Evolutionary conservation across 2,797 vertebrate species (phyloP).

Genomic region (Chaetodon trifasciatus): DNA sequence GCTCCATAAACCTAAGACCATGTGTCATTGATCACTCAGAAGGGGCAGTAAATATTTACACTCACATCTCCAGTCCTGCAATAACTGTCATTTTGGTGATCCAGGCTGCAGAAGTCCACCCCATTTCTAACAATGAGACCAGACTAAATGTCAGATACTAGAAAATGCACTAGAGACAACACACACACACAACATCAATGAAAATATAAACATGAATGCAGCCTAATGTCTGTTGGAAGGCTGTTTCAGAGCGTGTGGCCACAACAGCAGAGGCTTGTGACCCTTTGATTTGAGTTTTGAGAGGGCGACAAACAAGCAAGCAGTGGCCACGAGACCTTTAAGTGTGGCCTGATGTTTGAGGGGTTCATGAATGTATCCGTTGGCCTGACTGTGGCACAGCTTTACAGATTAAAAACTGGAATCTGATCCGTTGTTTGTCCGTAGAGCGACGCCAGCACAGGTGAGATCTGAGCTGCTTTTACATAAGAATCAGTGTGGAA

Average conservation of each 20-base stretch:
- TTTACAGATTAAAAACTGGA: neutral
- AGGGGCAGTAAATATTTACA: too few species aligned
- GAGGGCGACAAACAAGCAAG: neutral
- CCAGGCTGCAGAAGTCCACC: neutral
- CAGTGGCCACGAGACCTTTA: neutral
- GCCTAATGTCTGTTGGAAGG: neutral
- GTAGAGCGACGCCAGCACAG: neutral
- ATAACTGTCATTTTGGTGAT: too few species aligned
- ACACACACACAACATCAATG: too few species aligned
- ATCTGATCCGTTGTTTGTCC: neutral
- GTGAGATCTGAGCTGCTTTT: conserved; percentile 23
- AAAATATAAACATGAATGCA: neutral
- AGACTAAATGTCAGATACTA: neutral
- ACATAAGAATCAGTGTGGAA: neutral
- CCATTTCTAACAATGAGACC: too few species aligned
- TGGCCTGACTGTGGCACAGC: neutral
- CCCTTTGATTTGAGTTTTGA: neutral
- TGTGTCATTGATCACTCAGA: too few species aligned
- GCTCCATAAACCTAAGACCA: too few species aligned
- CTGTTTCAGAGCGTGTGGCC: neutral
- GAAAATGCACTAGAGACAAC: neutral
- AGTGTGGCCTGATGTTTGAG: neutral
- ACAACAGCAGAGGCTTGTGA: neutral
- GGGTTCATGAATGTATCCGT: neutral
- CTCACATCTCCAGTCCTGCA: too few species aligned